phyloP scores from a whole-genome alignment of 2,888 invertebrate genomes.

The Patella ulyssiponensis region DNA sequence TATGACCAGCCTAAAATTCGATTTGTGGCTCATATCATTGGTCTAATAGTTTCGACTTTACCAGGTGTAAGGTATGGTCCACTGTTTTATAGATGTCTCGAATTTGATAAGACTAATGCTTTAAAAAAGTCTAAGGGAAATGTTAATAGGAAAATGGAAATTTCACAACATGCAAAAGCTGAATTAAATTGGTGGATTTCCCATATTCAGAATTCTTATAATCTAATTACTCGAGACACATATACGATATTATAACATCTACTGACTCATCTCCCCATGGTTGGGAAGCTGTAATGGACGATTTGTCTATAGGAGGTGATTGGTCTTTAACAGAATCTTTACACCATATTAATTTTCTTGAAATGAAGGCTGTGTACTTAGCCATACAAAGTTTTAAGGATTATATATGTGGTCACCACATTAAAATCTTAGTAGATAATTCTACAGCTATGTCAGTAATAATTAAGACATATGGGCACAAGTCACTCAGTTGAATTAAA shows the following conservation, averaged over 20 bases:
- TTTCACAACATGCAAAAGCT: background rate
- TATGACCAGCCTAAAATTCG: background rate
- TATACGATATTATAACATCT: background rate
- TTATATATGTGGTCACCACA: background rate
- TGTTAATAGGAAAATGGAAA: no score
- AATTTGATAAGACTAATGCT: slow-evolving; percentile 18
- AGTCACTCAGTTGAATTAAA: slow-evolving; percentile 16
- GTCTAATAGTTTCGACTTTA: slow-evolving; percentile 14
- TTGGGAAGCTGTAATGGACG: slow-evolving; percentile 15
- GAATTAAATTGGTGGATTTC: slow-evolving; percentile 29
- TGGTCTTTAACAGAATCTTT: background rate
- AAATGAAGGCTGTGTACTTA: background rate
- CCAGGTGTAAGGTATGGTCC: background rate
- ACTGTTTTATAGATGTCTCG: slow-evolving; percentile 1
- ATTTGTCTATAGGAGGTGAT: no score
- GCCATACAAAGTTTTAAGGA: background rate
- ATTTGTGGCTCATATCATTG: slow-evolving; percentile 19
- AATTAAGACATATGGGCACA: slow-evolving; percentile 25
- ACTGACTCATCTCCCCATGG: slow-evolving; percentile 1
- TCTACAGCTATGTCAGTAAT: slow-evolving; percentile 16
- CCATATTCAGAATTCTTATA: slow-evolving; percentile 13
- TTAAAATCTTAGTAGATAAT: slow-evolving; percentile 21
- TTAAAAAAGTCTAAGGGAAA: slow-evolving; percentile 22
- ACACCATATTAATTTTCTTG: slow-evolving; percentile 14
- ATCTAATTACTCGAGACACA: background rate